Evolutionary conservation across 2,888 invertebrate genomes (phyloP).

Genomic region (Actias luna): DNA sequence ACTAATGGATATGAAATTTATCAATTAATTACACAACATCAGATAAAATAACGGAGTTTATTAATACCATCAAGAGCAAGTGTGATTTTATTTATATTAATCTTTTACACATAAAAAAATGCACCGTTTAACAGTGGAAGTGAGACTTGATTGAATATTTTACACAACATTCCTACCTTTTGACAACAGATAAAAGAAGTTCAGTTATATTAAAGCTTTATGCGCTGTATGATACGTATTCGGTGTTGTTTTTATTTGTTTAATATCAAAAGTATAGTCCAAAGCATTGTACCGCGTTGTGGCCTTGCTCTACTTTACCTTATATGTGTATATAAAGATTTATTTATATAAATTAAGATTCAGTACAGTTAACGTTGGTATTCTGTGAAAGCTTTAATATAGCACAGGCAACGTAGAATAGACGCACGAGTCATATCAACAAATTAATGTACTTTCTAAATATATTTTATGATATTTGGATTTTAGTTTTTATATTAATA

Average conservation of each 20-base stretch:
- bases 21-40: too few relatives aligned
- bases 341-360: too few relatives aligned
- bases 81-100: background rate
- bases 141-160: background rate
- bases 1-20: too few relatives aligned
- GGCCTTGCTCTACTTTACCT: background rate
- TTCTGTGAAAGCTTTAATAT: too few relatives aligned
- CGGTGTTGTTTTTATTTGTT: background rate
- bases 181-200: background rate
- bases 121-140: too few relatives aligned
- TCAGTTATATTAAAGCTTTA: background rate
- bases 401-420: too few relatives aligned
- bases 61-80: background rate
- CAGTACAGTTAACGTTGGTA: too few relatives aligned
- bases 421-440: too few relatives aligned
- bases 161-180: background rate
- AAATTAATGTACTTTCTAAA: too few relatives aligned
- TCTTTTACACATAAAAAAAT: background rate
- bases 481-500: too few relatives aligned
- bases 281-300: too few relatives aligned
- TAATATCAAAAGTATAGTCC: background rate
- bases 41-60: background rate
- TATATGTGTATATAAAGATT: background rate
- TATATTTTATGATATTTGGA: too few relatives aligned
- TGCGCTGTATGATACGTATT: background rate